A percentile compares a stretch with the other conserved stretches of the same genome.
phyloP scores from a whole-genome alignment of 1,140 invertebrate genomes.

The Batillaria attramentaria region DNA sequence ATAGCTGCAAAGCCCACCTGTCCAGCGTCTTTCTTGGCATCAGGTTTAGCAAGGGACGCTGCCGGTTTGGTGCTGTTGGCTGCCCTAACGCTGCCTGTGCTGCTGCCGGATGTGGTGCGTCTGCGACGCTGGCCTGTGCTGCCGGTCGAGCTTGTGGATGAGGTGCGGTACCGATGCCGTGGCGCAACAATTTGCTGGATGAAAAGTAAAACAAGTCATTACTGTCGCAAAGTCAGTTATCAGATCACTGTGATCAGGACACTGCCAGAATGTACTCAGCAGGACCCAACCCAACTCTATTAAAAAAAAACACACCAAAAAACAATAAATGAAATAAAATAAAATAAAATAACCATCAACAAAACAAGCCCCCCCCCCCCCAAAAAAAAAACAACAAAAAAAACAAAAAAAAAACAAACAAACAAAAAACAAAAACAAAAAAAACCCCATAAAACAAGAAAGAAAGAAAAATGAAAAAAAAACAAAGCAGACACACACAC shows the following conservation, averaged over 20 bases:
- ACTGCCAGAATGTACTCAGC: neutral
- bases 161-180: slow-evolving; percentile 38
- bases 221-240: neutral
- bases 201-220: neutral
- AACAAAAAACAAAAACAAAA: too few species aligned
- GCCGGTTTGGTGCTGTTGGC: neutral
- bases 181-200: slow-evolving; percentile 35
- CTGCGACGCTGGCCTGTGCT: slow-evolving; percentile 26
- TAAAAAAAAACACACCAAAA: neutral
- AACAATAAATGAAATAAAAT: neutral
- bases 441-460: too few species aligned
- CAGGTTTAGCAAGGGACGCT: slow-evolving; percentile 12
- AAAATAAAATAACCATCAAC: neutral
- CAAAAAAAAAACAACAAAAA: neutral
- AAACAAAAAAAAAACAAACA: too few species aligned
- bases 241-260: neutral
- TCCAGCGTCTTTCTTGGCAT: neutral
- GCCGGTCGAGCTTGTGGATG: slow-evolving; percentile 39
- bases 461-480: too few species aligned
- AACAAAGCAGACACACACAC: too few species aligned
- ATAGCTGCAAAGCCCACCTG: neutral
- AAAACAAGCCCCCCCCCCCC: neutral
- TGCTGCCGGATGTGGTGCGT: slow-evolving; percentile 48
- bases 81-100: slow-evolving; percentile 47
- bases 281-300: neutral